Conservation (phyloP, 2,888 invertebrate species). For the Cenopis cana region DNA sequence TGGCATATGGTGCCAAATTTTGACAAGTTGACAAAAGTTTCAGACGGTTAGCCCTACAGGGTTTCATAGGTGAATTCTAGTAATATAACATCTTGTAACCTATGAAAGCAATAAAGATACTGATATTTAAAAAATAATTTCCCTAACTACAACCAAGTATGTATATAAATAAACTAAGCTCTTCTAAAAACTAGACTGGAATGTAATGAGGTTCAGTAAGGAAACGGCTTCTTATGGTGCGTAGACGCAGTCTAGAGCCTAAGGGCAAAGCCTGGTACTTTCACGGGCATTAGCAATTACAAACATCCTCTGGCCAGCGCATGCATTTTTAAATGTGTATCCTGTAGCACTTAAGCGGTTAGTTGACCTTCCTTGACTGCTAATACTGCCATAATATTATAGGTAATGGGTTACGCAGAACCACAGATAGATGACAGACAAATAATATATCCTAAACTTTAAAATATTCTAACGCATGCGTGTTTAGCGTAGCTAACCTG, state of each 20-base stretch:
- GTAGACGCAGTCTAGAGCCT: conserved; percentile 4
- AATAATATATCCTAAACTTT: too few relatives aligned
- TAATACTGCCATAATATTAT: neutral
- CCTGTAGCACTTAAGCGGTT: neutral
- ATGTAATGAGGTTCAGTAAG: conserved; percentile 6
- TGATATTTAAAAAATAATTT: too few relatives aligned
- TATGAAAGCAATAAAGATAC: too few relatives aligned
- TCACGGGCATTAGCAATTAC: conserved; percentile 37
- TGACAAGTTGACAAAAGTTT: neutral
- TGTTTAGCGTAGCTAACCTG: too few relatives aligned
- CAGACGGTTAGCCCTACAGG: too few relatives aligned
- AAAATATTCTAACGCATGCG: too few relatives aligned
- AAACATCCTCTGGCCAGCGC: conserved; percentile 17
- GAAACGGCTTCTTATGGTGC: conserved; percentile 5
- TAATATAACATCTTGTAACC: too few relatives aligned
- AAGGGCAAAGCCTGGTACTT: conserved; percentile 31
- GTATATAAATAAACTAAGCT: neutral
- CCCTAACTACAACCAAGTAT: too few relatives aligned
- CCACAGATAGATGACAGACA: too few relatives aligned
- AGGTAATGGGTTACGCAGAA: too few relatives aligned
- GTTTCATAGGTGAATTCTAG: too few relatives aligned
- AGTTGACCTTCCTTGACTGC: neutral
- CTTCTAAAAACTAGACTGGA: conserved; percentile 13
- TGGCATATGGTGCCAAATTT: neutral
- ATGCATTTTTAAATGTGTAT: conserved; percentile 5